Conservation (phyloP, 2,113 vertebrate genomes). For the Speoplatyrhinus poulsoni region DNA sequence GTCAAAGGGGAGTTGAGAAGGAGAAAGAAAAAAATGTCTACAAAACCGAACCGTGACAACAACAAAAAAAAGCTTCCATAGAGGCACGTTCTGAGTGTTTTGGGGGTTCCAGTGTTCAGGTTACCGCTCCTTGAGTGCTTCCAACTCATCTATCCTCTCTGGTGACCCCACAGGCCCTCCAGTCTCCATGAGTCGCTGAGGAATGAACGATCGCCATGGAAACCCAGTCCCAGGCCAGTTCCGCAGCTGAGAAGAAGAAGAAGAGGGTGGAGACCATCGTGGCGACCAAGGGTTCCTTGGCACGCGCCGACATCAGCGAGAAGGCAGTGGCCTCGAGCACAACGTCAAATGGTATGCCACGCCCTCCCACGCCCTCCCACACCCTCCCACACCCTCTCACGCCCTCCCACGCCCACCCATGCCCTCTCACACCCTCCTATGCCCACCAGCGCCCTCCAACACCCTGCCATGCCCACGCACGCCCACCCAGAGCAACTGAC, state of each 20-base stretch:
- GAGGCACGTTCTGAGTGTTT: too few relatives aligned
- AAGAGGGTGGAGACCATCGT: conserved; percentile 95
- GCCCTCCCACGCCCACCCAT: neutral
- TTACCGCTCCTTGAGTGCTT: too few relatives aligned
- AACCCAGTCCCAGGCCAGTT: conserved; percentile 93
- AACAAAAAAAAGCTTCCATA: too few relatives aligned
- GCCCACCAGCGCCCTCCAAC: neutral
- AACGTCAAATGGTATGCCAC: conserved; percentile 91
- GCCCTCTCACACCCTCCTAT: neutral
- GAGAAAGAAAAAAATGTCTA: too few relatives aligned
- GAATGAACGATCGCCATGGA: conserved; percentile 97
- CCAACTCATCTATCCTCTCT: neutral
- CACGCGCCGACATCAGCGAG: conserved; percentile 93
- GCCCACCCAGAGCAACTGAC: neutral
- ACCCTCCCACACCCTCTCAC: neutral
- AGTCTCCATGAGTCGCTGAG: conserved; percentile 84
- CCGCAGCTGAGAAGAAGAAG: conserved; percentile 94
- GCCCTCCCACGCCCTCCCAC: neutral
- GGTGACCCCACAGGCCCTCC: conserved; percentile 69
- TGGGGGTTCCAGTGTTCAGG: neutral
- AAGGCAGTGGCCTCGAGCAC: conserved; percentile 98
- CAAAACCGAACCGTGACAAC: too few relatives aligned
- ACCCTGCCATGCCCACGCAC: neutral
- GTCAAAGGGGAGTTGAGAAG: conserved; percentile 10
- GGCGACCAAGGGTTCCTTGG: conserved; percentile 86